Evolutionary conservation across 2,113 vertebrate genomes (phyloP), one percentile per base, ranked within the genome.

Genomic region (Scomber japonicus): DNA sequence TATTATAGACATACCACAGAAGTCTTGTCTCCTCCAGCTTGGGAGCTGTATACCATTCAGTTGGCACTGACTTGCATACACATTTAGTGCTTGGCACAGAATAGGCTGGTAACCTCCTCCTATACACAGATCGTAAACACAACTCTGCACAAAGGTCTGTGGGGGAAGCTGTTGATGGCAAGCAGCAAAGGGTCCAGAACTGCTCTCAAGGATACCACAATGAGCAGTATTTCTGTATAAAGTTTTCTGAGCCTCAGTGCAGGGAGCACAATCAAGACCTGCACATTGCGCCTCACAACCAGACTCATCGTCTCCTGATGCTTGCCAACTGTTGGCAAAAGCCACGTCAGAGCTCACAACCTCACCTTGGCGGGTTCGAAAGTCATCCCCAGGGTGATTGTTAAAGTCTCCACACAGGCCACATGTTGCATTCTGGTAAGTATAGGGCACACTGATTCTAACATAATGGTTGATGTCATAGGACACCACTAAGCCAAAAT

Each of bases 321-420:
- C 86, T 69, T 24, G 4, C 92, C 93, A 95, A 13, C 90, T 91
- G 67, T 82, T 82, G 8, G 90, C 89, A 88, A 95, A 94, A 2
- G 21, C 76, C 48, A 81, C 50, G 16, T 84, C 89, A 14, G 93
- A 94, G 31, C 54, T 85, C 30, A 93, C 80, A 9, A 92, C 0
- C 2, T 86, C 56, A 0, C 93, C 92, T 17, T 75, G 40, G 3
- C 75, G 89, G 0, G 77, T 87, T 35, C 0, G 61, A 35, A 93
- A 83, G 1, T 94, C 92, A 31, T 94, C 93, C 2, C 54, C 15
- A 0, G n/a, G 35, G 0, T 66, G 40, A 49, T 49, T 19, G 40
- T 94, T 93, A 77, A 89, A 78, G 50, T 91, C 61, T 60, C 93
- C 93, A 61, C 93, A 94, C 3, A 95, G 86, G 14, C 91, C 93